Percentiles rank a stretch among this genome's conserved stretches.
Conservation (phyloP, 2,797 vertebrate species). For the Lepus townsendii region DNA sequence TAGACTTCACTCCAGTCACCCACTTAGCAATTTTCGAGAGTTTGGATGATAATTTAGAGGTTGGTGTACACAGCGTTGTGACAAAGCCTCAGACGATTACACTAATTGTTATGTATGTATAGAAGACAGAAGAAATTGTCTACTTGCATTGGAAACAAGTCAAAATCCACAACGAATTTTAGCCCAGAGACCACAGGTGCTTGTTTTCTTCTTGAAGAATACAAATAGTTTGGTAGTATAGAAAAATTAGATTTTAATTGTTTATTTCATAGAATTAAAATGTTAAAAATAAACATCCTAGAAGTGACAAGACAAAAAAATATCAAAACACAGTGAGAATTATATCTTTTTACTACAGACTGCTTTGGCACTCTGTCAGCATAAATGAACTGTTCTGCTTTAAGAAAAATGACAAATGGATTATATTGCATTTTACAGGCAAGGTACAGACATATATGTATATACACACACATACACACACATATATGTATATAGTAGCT, state of each 20-base stretch:
- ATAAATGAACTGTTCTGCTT: conserved; percentile 42
- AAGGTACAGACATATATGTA: not conserved
- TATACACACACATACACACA: not conserved
- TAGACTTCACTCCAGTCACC: not conserved
- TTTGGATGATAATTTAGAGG: conserved; percentile 40
- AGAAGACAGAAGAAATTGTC: not conserved
- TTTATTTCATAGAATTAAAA: conserved; percentile 46
- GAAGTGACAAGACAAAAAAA: conserved; percentile 26
- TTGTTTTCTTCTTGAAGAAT: conserved; percentile 36
- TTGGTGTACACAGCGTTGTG: not conserved
- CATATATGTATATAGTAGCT: not conserved
- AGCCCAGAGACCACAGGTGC: not conserved
- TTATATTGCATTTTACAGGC: not conserved
- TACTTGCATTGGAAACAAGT: not conserved
- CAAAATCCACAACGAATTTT: conserved; percentile 29
- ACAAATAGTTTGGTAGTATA: not conserved
- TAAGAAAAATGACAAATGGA: not conserved
- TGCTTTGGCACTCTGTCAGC: conserved; percentile 1
- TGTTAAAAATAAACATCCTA: conserved; percentile 39
- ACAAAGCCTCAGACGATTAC: conserved; percentile 41
- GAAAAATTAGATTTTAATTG: not conserved
- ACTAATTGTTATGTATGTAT: conserved; percentile 20
- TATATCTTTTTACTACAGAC: conserved; percentile 48
- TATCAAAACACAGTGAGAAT: conserved; percentile 29
- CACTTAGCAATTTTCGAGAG: not conserved